phyloP scores from a whole-genome alignment of 2,888 invertebrate genomes.

The Cylloceria caligata region DNA sequence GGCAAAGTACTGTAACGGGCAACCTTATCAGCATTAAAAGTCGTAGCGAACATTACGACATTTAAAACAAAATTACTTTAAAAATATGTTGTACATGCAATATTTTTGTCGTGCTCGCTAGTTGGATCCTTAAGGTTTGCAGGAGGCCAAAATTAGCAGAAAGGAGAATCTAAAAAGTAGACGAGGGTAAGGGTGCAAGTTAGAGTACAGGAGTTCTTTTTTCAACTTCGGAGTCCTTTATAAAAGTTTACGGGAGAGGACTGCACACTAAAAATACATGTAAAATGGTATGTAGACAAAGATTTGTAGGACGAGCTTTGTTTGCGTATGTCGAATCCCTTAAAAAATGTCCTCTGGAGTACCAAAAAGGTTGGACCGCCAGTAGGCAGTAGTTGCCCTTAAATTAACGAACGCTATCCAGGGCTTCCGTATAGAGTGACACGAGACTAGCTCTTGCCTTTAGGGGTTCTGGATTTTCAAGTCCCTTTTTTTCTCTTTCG shows the following conservation, averaged over 20 bases:
- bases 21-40: not conserved
- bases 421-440: conserved; percentile 28
- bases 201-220: not conserved
- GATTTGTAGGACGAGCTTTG: not conserved
- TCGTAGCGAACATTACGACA: not conserved
- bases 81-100: not conserved
- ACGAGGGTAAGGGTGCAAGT: not conserved
- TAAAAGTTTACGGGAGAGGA: not conserved
- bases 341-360: not conserved
- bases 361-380: conserved; percentile 9
- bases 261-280: not conserved
- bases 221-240: not conserved
- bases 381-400: not conserved
- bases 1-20: not conserved
- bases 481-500: conserved; percentile 10
- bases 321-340: conserved; percentile 4
- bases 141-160: not conserved
- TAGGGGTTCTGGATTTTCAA: not conserved
- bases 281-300: not conserved
- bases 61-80: not conserved
- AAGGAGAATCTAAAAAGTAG: not conserved
- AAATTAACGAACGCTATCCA: conserved; percentile 23
- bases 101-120: not conserved
- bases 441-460: conserved; percentile 21
- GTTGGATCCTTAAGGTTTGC: not conserved